Evolutionary conservation across 1,140 invertebrate genomes (phyloP).

Genomic region (Hypsibius dujardini): DNA sequence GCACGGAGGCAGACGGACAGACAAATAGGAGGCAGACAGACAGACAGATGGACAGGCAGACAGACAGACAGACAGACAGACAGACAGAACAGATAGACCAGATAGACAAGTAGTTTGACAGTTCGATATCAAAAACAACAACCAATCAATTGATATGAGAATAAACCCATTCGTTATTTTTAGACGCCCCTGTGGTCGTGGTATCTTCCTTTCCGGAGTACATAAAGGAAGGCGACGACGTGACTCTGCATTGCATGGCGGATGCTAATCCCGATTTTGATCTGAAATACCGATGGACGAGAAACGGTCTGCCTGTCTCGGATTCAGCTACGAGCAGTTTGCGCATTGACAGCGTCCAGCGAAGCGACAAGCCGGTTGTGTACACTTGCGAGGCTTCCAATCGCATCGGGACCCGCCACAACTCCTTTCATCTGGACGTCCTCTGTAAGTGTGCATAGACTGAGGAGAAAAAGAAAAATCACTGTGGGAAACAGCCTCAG

Average conservation of each 20-base stretch:
- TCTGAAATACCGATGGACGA: slow-evolving; percentile 14
- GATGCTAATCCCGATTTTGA: slow-evolving; percentile 13
- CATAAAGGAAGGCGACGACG: slow-evolving; percentile 5
- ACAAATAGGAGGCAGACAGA: too few species aligned
- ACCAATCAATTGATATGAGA: too few species aligned
- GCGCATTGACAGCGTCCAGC: background rate
- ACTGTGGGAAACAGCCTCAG: too few species aligned
- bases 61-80: too few species aligned
- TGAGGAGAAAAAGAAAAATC: too few species aligned
- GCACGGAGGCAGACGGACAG: too few species aligned
- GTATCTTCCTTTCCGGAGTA: background rate
- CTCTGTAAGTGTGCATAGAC: slow-evolving; percentile 37
- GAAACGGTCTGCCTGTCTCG: slow-evolving; percentile 3
- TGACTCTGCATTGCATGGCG: background rate
- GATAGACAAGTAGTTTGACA: too few species aligned
- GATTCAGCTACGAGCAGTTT: background rate
- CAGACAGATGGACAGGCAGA: too few species aligned
- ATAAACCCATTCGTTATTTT: background rate
- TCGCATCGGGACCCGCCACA: slow-evolving; percentile 51
- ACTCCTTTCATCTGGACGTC: slow-evolving; percentile 51
- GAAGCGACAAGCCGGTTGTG: slow-evolving; percentile 27
- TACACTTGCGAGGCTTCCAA: slow-evolving; percentile 66
- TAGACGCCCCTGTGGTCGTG: background rate
- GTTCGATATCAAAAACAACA: too few species aligned
- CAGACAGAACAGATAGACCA: too few species aligned